Base-by-base conservation (phyloP, 2,797 vertebrate genomes). In the Moxostoma hubbsi region DNA sequence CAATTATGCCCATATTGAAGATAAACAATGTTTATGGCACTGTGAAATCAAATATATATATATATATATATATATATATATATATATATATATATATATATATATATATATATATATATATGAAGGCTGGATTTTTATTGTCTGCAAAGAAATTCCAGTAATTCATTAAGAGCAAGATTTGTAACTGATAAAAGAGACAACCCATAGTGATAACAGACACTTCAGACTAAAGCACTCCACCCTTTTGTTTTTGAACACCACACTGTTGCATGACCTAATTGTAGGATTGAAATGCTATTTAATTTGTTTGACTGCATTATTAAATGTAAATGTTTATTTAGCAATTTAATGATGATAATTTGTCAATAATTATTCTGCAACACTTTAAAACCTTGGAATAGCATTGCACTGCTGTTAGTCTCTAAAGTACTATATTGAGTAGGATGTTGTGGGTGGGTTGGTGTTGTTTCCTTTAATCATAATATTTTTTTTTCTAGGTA, bases 131-230 rank as follows among this genome's bases (percentile, higher is more conserved):
- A 18, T 45, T 65, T 49, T 15, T 36, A 36, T 36, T 36, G 2
- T 36, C 36, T 36, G 36, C 36, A 36, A 36, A 36, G 36, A 36
- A 63, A 62, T 68, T 68, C 75, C 64, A 58, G 4, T 67, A 58
- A 76, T 77, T 59, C n/a, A 50, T 77, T 15, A 76, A 50, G 64
- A 15, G 46, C 18, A 49, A 9, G 46, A 16, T 67, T 9, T 50
- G 54, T 68, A 51, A 45, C 7, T 5, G 0, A 77, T 43, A 13
- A 59, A 16, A 45, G 64, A 7, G 18, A 59, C 13, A 51, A 45
- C 13, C 0, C 7, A 59, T 58, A n/a, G 61, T 49, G 15, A 57
- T 47, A 36, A 49, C 7, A 6, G 10, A 54, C 36, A 54, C 4
- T 13, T 73, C 8, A 9, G 3, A 75, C n/a, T n/a, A 54, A n/a